Evolutionary conservation across 2,888 invertebrate genomes (phyloP), one percentile per base, ranked within the genome.

Genomic region (Ichneumoninae sp.): DNA sequence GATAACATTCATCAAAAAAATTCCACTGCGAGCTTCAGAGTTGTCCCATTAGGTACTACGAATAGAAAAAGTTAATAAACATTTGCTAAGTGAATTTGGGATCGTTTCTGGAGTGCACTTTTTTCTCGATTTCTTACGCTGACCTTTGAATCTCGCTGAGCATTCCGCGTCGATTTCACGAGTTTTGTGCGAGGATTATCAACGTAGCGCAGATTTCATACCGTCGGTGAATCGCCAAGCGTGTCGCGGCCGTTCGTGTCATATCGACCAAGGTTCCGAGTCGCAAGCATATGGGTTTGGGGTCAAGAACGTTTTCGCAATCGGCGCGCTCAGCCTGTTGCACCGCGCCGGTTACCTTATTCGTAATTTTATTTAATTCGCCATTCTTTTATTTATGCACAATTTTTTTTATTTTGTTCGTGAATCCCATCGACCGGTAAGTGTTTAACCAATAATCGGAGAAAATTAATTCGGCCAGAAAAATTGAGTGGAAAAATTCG

Each of bases 291-390:
- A 50, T 84, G 80, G 79, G 76, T 87, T 87, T 86, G 85, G 81
- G 87, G 87, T 87, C 87, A 87, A 87, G 87, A 83, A 85, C 87
- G 87, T 80, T 86, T 86, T 85, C 82, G 83, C 82, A 84, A 86
- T 86, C 82, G 75, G 65, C 57, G 13, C 77, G 60, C 70, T 50
- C 54, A 66, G n/a, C 60, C 65, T 76, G 69, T 68, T 44, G 62
- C 47, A 19, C 33, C 54, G 44, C 71, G 47, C 70, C 54, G 50
- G 70, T 47, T 52, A 36, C 79, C 75, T 57, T 71, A 36, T 76
- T 82, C 26, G 84, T 52, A 44, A 71, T 70, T 52, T 47, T 19
- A n/a, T 74, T 30, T 33, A 10, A 62, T 33, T 16, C 30, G 6
- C 7, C 13, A 4, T 13, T 57, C 4, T 13, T 10, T 57, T 13